Percentiles rank a stretch among this genome's conserved stretches.
These are phyloP conservation scores for Anguilla marmorata DNA, from an alignment of 2,797 vertebrate species.

Conservation along the genomic window DNA sequence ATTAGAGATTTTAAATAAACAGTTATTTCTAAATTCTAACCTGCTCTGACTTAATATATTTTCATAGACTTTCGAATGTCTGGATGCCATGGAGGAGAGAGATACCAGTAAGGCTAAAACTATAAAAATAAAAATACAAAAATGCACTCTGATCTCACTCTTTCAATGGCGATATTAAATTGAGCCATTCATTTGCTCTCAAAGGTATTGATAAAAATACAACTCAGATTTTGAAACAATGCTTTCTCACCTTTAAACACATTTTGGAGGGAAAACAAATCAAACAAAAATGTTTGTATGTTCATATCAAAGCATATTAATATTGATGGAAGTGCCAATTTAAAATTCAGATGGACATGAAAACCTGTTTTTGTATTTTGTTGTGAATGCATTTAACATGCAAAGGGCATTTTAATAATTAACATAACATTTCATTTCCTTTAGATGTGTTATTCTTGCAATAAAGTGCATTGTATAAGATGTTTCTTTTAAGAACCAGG, in stretches of 20 bases:
- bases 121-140: slow-evolving; percentile 17
- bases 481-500: not conserved
- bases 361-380: not conserved
- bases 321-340: not conserved
- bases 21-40: slow-evolving; percentile 53
- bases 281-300: not conserved
- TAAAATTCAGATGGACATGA: not conserved
- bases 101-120: not conserved
- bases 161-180: not conserved
- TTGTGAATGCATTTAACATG: not conserved
- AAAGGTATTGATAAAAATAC: not conserved
- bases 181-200: not conserved
- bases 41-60: slow-evolving; percentile 50
- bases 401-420: not conserved
- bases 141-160: not conserved
- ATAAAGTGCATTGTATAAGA: not conserved
- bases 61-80: slow-evolving; percentile 21
- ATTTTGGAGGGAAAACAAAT: not conserved
- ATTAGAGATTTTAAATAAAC: slow-evolving; percentile 49
- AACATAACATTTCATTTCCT: not conserved
- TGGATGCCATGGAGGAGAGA: slow-evolving; percentile 34
- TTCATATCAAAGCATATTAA: not conserved
- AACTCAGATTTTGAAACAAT: not conserved
- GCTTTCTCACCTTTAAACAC: not conserved
- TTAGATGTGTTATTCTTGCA: not conserved